A percentile compares a stretch with the other conserved stretches of the same genome.
Evolutionary conservation across 2,888 invertebrate genomes (phyloP).

Genomic region (Troglohyphantes excavatus): DNA sequence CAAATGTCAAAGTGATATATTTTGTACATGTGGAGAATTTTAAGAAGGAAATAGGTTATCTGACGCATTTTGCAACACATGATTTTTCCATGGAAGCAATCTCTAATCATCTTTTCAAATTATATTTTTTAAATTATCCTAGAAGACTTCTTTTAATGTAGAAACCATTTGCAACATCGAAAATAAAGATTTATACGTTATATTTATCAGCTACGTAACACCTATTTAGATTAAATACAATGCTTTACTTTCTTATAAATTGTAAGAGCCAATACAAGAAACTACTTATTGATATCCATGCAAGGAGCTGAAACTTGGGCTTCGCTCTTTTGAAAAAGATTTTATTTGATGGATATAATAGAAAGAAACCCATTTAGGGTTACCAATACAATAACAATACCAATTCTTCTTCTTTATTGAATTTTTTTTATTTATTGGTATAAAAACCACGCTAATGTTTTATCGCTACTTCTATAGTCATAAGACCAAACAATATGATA

Average conservation of each 20-base stretch:
- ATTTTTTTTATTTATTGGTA: no score
- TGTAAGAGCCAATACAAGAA: not conserved
- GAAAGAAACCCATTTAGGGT: not conserved
- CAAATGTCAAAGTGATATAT: not conserved
- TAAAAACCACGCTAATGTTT: no score
- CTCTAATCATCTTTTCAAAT: not conserved
- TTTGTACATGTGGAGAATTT: not conserved
- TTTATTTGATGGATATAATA: not conserved
- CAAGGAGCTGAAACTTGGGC: not conserved
- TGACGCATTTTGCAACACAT: not conserved
- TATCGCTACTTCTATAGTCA: no score
- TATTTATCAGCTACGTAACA: not conserved
- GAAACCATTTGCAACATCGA: not conserved
- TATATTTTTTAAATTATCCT: not conserved
- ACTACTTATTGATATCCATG: not conserved
- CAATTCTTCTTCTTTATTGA: no score
- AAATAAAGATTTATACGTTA: not conserved
- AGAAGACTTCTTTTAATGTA: not conserved
- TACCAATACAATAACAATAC: no score
- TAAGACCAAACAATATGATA: no score
- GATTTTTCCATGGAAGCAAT: not conserved
- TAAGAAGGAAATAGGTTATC: not conserved
- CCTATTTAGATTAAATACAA: not conserved
- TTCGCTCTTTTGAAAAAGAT: not conserved
- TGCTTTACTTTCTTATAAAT: not conserved